Evolutionary conservation across 2,888 invertebrate species (phyloP).

Genomic region (Trichacis sp.): DNA sequence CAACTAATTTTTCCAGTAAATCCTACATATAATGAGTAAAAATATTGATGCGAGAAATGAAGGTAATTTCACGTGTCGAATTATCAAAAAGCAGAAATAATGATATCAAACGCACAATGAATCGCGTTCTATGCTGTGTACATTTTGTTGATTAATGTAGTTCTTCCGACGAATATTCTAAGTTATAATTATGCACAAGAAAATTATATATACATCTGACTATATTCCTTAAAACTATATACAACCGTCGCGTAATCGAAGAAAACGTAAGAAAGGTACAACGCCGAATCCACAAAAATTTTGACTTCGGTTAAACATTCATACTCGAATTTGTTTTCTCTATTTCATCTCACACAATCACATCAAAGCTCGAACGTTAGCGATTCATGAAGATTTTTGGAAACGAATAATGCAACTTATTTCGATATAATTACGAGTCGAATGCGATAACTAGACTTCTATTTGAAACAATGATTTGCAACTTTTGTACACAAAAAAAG

Average conservation of each 20-base stretch:
- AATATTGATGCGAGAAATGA: no score
- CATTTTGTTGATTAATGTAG: no score
- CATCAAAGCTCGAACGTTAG: conserved; percentile 44
- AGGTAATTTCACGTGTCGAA: no score
- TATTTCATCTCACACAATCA: conserved; percentile 45
- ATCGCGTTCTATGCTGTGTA: no score
- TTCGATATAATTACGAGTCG: neutral
- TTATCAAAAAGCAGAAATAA: no score
- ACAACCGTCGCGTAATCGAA: conserved; percentile 27
- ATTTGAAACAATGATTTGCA: neutral
- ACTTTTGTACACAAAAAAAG: conserved; percentile 1
- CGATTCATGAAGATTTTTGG: conserved; percentile 39
- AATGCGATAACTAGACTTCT: neutral
- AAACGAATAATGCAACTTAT: neutral
- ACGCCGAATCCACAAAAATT: conserved; percentile 30
- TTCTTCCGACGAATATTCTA: neutral
- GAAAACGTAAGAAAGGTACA: conserved; percentile 22
- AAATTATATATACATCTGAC: conserved; percentile 1
- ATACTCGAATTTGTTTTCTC: conserved; percentile 35
- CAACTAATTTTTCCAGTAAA: no score
- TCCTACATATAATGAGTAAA: no score
- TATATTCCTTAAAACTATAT: conserved; percentile 30
- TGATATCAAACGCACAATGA: no score
- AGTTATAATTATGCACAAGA: conserved; percentile 1
- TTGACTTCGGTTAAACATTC: conserved; percentile 27